Evolutionary conservation across 2,888 invertebrate genomes (phyloP), one percentile per base, ranked within the genome.

Genomic region (Cheilosia pagana): DNA sequence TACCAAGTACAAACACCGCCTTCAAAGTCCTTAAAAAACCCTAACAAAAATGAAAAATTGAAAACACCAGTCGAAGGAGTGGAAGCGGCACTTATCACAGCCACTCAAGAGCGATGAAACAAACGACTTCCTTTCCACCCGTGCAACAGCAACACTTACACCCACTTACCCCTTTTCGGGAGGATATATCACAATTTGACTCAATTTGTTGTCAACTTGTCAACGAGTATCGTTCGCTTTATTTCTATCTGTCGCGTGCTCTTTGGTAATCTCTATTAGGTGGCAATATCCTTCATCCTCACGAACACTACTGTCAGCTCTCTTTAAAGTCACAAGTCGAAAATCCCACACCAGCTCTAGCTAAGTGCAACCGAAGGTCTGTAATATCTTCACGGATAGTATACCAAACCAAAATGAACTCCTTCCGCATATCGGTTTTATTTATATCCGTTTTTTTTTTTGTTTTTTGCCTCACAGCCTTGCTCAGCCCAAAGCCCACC

Each of bases 141-240:
- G n/a, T n/a, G n/a, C n/a, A n/a, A n/a, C 52, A 16, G 28, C 8
- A 28, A 28, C 28, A 28, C 28, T 28, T 28, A 28, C 28, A 16
- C 35, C 8, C 19, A 5, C 0, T 25, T 1, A n/a, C 2, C 25
- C n/a, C 74, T 23, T 21, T 21, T 12, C 16, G 3, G 8, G n/a
- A n/a, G 8, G 62, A 63, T 62, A 53, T 63, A 28, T 55, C 19
- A 55, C 35, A 65, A 43, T 71, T 78, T 52, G 12, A 70, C 57
- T 78, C 78, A 78, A 71, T 67, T 71, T 71, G 48, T 39, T 65
- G 65, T 67, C 65, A 72, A 35, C 67, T 74, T 68, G 67, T 78
- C 62, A 74, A 67, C 52, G 50, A 55, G 55, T 67, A 77, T 50
- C 48, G 55, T 35, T 45, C 39, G 35, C 19, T 55, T 67, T 55